These are phyloP conservation scores for Gopherus evgoodei DNA, from an alignment of 2,113 vertebrate genomes.

Conservation along the genomic window DNA sequence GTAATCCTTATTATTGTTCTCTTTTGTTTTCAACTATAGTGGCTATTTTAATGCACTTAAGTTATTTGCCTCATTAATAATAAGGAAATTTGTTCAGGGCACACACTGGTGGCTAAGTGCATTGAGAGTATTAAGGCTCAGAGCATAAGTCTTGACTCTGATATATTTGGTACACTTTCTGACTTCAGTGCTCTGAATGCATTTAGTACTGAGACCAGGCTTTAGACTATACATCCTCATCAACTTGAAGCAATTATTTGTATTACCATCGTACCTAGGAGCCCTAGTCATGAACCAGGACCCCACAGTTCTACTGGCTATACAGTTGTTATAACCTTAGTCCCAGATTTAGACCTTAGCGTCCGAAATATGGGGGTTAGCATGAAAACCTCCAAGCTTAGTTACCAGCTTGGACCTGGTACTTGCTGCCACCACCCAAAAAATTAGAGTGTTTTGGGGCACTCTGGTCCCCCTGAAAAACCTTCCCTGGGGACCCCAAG, in stretches of 20 bases:
- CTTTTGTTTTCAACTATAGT: slow-evolving; percentile 35
- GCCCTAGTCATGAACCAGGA: too few species aligned
- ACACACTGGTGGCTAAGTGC: neutral
- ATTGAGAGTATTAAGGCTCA: neutral
- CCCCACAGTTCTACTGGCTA: neutral
- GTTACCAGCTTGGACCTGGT: too few species aligned
- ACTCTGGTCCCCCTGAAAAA: too few species aligned
- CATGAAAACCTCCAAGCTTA: too few species aligned
- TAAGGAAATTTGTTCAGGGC: neutral
- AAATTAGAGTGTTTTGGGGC: too few species aligned
- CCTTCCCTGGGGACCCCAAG: too few species aligned
- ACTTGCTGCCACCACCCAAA: too few species aligned
- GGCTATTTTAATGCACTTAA: slow-evolving; percentile 53
- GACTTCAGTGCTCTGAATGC: neutral
- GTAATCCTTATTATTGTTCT: slow-evolving; percentile 4
- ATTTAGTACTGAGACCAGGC: neutral
- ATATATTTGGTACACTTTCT: neutral
- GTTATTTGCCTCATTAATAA: slow-evolving; percentile 58
- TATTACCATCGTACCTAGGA: neutral
- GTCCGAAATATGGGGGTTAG: too few species aligned
- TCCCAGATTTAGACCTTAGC: too few species aligned
- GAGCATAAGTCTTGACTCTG: neutral
- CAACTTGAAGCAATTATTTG: neutral
- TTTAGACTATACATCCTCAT: neutral
- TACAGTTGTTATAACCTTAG: too few species aligned